Base-by-base conservation (phyloP, 2,888 invertebrate species). In the Melieria omissa region DNA sequence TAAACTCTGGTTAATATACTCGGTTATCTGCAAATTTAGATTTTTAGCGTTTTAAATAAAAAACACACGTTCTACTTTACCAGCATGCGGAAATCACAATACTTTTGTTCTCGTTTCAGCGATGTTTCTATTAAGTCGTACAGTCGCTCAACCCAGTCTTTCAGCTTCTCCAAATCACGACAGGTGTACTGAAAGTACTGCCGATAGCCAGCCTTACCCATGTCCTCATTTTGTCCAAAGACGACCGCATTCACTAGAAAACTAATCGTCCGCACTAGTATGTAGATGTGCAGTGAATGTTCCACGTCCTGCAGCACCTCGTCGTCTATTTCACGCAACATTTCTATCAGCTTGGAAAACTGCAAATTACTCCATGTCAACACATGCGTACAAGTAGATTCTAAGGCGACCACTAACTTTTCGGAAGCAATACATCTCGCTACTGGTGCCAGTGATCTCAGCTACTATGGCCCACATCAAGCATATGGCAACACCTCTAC, bases 361-460 rank as follows among this genome's bases (percentile, higher is more conserved):
- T 79, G 29, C 10, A 73, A 63, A 60, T 49, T 12, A 29, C 29
- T 29, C 29, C 29, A 29, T 29, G 29, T 29, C 29, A 29, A 29
- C 29, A 29, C 29, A 29, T 29, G 3, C 29, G 29, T 3, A 29
- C 29, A 29, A 29, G 29, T 29, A 29, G 29, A 29, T 29, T 29
- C 1, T 29, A 29, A 29, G 54, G 41, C 4, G 16, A 7, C 9
- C 4, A 14, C 65, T 41, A 54, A 81, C 80, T 75, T 78, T 75
- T 55, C 77, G 79, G 60, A 81, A 80, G 61, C 77, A 78, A 65
- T 76, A 80, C 79, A 80, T 80, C 54, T 78, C 71, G 5, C 78
- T 73, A 12, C 78, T 65, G 0, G 78, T 77, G 47, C 75, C 77
- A 4, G 80, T 74, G 5, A 79, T 75, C 49, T 80, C 78, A 42